Base-by-base conservation (phyloP, 2,113 vertebrate species). In the Pimephales promelas region DNA sequence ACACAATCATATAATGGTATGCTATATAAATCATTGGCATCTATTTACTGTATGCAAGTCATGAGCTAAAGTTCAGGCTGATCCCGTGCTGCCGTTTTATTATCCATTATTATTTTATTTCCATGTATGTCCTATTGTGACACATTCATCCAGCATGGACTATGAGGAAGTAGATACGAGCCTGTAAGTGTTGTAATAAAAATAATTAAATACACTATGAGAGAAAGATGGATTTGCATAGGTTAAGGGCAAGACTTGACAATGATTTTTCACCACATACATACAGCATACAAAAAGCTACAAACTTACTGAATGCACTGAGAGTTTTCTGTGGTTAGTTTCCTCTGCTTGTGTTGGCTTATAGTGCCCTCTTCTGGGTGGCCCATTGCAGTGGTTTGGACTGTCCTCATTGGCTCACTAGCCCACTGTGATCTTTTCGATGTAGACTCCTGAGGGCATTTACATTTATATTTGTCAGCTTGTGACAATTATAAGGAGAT, bases 351-450 rank as follows among this genome's bases (percentile, higher is more conserved):
- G n/a, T 43, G 28, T 36, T 49, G 61, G 54, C 47, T 83, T 45
- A 61, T 14, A 81, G 75, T 9, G 77, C 85, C 59, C 83, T 70
- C 84, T 84, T 43, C 59, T 90, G 88, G 81, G 79, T 79, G 40
- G 26, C 80, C 75, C 52, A 40, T 54, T 74, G 24, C 59, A 74
- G 82, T 81, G 79, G 79, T 1, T 57, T 88, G 68, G 13, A 49
- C 14, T 49, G 49, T 36, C 77, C 43, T 47, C 57, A 36, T 14
- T 80, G 9, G 47, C 0, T 24, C 79, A 13, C 79, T 16, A 77
- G 40, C 28, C 56, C 22, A 26, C 4, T 1, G 54, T 62, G 49
- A 43, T 26, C 31, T 28, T 54, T 52, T 66, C 36, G 13, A 14
- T 40, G 10, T 28, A 43, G 47, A 20, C 10, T 59, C 24, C 89